A percentile compares a stretch with the other conserved stretches of the same genome.
Evolutionary conservation across 2,888 invertebrate genomes (phyloP).

Genomic region (Deroplatys truncata): DNA sequence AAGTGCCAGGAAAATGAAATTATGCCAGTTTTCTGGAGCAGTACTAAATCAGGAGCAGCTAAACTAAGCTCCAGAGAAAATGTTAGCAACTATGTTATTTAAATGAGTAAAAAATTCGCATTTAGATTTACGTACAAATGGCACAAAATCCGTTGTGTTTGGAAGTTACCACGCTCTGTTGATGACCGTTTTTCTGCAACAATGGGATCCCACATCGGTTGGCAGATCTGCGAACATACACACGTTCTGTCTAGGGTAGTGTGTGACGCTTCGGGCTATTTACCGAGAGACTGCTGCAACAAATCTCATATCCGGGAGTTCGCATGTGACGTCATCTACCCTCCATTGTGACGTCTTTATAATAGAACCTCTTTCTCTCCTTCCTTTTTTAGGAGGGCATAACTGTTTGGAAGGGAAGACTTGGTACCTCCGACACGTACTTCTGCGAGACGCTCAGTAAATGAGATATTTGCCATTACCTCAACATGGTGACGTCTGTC

Average conservation of each 20-base stretch:
- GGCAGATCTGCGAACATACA: neutral
- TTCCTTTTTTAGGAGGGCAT: neutral
- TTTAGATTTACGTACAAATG: no score
- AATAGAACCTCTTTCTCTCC: neutral
- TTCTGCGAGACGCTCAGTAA: neutral
- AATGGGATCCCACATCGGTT: neutral
- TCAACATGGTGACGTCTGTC: no score
- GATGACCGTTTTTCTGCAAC: neutral
- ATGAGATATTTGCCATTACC: neutral
- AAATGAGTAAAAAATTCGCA: no score
- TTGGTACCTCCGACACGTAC: neutral
- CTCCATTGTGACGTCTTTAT: conserved; percentile 8
- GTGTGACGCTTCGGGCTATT: neutral
- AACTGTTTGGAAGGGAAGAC: neutral
- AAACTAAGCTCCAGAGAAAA: no score
- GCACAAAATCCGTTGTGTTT: no score
- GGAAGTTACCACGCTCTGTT: neutral
- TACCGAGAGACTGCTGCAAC: conserved; percentile 7
- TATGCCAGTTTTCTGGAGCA: no score
- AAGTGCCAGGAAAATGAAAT: no score
- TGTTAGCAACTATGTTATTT: no score
- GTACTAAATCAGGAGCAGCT: no score
- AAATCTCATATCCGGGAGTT: conserved; percentile 11
- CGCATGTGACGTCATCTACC: neutral
- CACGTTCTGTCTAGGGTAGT: neutral